Evolutionary conservation across 2,797 vertebrate genomes (phyloP), one percentile per base, ranked within the genome.

Genomic region (Danio kyathit): DNA sequence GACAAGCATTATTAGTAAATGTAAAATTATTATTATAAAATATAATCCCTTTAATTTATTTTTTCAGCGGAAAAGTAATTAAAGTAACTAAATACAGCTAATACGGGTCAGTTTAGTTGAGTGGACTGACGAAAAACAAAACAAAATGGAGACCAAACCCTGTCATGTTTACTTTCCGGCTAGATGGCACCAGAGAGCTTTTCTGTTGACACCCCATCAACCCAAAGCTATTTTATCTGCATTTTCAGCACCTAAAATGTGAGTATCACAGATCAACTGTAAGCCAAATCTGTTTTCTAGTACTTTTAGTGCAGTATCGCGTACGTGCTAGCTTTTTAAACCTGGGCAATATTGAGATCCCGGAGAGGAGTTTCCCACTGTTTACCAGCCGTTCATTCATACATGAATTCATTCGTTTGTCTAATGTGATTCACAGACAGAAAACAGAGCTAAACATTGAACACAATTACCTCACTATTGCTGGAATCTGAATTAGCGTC

Each of bases 101-200:
- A n/a, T n/a, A 5, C 11, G 19, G 38, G 10, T 72, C 14, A 8
- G 5, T 19, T 46, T 57, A 17, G 9, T 12, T 17, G n/a, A 40
- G 16, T 73, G 40, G 5, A 44, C 17, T 59, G 17, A 46, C 2
- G 17, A 72, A 57, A n/a, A 57, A n/a, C n/a, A n/a, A n/a, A n/a
- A 43, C 52, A 59, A 73, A 59, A 73, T 73, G 71, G 41, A 73
- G 17, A 59, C 54, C 40, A 57, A 0, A 72, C 41, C 10, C 52
- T 19, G 6, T 14, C 8, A 7, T 9, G 29, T 29, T 29, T 29
- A 40, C 7, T 16, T 67, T 56, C 43, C 52, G 48, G 44, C 64
- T 81, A 81, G 80, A 75, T 81, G 80, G 80, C 80, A 63, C 54
- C 57, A 81, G 57, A 69, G 64, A 61, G 54, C 64, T 69, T 59